Evolutionary conservation across 2,797 vertebrate genomes (phyloP), one percentile per base, ranked within the genome.

Genomic region (Heterohyrax brucei): DNA sequence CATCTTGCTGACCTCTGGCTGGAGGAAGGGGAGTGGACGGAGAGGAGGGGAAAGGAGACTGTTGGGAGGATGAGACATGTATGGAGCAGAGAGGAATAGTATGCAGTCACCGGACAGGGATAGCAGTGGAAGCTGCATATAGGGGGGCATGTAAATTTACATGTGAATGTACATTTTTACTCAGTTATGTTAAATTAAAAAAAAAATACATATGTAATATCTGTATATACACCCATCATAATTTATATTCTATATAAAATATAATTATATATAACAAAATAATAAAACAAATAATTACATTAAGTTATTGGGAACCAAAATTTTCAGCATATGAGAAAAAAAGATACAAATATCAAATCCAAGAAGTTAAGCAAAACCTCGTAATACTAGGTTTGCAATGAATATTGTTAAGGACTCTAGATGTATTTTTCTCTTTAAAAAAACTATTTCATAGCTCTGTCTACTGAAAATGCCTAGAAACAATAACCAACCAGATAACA

Each of bases 391-490:
- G 26, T 44, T 80, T 80, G 50, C 80, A 59, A 72, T 56, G 53
- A 88, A 88, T 77, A 50, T 44, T 22, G 56, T 66, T 64, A 89
- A 53, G 66, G 66, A 66, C 62, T 56, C 24, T 56, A 12, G 7
- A 79, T 24, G 7, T 72, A 73, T 30, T 28, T 56, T 79, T 56
- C 46, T 56, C 48, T 68, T 79, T 56, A 28, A 89, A n/a, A 68
- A 73, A 89, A 79, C 68, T 73, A 7, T 79, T 70, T 70, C 87
- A 70, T 70, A 89, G 64, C 76, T 80, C 28, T 56, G 48, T 30
- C 76, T 48, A 80, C 50, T 80, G 18, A 89, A 89, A 89, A 89
- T 44, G n/a, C 26, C 48, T 44, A 26, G 30, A 89, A 50, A 78
- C 33, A 89, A 66, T 66, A 59, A 78, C 61, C 66, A 81, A n/a